A percentile compares a stretch with the other conserved stretches of the same genome.
Conservation (phyloP, 2,797 vertebrate species). For the Xenopus petersii region DNA sequence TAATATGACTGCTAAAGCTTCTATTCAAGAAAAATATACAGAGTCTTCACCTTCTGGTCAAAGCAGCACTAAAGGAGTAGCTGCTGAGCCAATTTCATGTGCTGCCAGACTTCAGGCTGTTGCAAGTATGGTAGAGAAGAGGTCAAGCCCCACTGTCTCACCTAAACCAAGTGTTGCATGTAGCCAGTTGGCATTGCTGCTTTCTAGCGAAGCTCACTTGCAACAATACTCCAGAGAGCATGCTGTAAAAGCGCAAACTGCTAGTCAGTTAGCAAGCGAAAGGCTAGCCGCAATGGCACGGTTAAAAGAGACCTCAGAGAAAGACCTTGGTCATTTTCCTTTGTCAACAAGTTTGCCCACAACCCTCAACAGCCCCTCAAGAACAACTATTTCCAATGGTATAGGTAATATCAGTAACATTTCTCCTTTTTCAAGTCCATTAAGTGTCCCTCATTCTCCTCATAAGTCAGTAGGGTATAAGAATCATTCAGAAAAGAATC, state of each 20-base stretch:
- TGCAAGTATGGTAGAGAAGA: conserved; percentile 92
- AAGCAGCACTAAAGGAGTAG: conserved; percentile 64
- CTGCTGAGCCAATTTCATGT: conserved; percentile 84
- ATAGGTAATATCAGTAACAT: conserved; percentile 70
- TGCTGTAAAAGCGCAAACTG: conserved; percentile 90
- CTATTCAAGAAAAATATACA: conserved; percentile 74
- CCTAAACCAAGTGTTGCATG: conserved; percentile 96
- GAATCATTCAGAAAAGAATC: conserved; percentile 76
- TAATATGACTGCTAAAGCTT: conserved; percentile 76
- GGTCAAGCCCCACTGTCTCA: conserved; percentile 89
- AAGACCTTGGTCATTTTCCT: conserved; percentile 70
- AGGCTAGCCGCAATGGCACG: conserved; percentile 94
- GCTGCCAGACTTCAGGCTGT: conserved; percentile 92
- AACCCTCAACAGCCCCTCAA: conserved; percentile 79
- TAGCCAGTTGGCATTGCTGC: conserved; percentile 92
- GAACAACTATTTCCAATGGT: conserved; percentile 69
- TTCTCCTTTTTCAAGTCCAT: conserved; percentile 68
- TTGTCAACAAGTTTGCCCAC: conserved; percentile 73
- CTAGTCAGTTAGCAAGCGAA: conserved; percentile 90
- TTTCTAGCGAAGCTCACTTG: conserved; percentile 95
- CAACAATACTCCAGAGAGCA: conserved; percentile 98
- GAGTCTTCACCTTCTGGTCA: conserved; percentile 81
- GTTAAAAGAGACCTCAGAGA: conserved; percentile 77
- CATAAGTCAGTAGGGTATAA: conserved; percentile 75
- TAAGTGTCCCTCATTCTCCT: conserved; percentile 67